Conservation (phyloP, 2,888 invertebrate genomes). For the Ashinkailepas kermadecensis region DNA sequence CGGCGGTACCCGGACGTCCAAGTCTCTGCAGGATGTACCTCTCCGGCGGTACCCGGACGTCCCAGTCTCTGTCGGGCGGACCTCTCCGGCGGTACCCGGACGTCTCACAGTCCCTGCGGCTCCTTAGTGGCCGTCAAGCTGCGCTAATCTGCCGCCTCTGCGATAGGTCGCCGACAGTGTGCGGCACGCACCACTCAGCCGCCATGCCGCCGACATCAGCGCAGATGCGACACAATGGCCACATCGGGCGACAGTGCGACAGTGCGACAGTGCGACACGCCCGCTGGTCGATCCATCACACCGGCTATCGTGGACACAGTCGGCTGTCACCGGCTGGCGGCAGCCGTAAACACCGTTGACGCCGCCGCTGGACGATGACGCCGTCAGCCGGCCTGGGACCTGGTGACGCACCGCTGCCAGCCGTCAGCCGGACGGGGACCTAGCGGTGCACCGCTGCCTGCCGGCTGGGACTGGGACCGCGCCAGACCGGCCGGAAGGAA, state of each 20-base stretch:
- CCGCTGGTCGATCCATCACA: not conserved
- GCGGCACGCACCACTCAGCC: not conserved
- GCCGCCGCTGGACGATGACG: not conserved
- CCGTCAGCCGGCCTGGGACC: too few relatives aligned
- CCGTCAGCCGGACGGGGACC: too few relatives aligned
- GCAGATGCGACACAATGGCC: not conserved
- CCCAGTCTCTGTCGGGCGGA: not conserved
- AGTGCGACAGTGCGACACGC: not conserved
- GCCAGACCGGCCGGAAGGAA: constrained; percentile 19
- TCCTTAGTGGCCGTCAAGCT: not conserved
- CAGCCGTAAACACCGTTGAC: not conserved
- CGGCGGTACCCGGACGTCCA: not conserved
- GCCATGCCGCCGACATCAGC: not conserved
- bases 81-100: not conserved
- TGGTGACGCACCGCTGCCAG: too few relatives aligned
- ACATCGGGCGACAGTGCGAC: not conserved
- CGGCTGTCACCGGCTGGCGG: not conserved
- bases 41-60: too few relatives aligned
- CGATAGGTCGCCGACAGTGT: not conserved
- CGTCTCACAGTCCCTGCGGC: not conserved
- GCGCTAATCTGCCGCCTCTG: not conserved
- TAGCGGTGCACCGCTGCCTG: too few relatives aligned
- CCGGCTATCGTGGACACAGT: not conserved
- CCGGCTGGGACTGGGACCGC: not conserved
- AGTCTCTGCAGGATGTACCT: not conserved